Evolutionary conservation across 1,140 invertebrate species (phyloP), one percentile per base, ranked within the genome.

Genomic region (Cydia splendana): DNA sequence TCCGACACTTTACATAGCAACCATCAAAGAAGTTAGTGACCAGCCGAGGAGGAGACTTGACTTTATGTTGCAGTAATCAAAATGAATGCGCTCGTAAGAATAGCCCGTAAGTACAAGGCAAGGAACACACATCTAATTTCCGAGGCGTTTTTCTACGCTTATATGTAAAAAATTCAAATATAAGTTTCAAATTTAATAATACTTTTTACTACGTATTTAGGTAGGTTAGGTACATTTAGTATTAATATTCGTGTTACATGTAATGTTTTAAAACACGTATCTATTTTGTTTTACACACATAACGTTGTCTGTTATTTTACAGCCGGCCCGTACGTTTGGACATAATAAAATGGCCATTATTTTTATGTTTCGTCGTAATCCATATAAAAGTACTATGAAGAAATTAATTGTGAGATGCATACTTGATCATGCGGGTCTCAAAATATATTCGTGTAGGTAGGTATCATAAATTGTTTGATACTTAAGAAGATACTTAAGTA

Each of bases 361-460:
- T 81, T 84, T 84, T 84, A 84, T 82, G 76, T 79, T 80, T 79
- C 80, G 76, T 79, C 75, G 77, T 81, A 80, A 81, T 76, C 80
- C 79, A 38, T 71, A 71, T 45, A 71, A 71, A 20, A 71, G 38
- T 71, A 10, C 34, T n/a, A 18, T 10, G 18, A 18, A 38, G 67
- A 71, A 71, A 71, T 71, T 71, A 71, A 45, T 10, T 38, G 65
- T 69, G 67, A 38, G 30, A 34, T 38, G n/a, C 67, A 71, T 71
- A 38, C 7, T 71, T 42, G 34, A 71, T 24, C 57, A 62, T 71
- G 67, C 7, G 67, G 34, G 34, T 18, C 67, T 42, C n/a, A 7
- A 30, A 71, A 30, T 2, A 1, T 30, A 2, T 30, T 30, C 30
- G 30, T 2, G 30, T 30, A 24, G 3, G 13, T 3, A 51, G 12